Percentiles rank a stretch among this genome's conserved stretches.
Conservation (phyloP, 2,888 invertebrate genomes). For the Clivina fossor region DNA sequence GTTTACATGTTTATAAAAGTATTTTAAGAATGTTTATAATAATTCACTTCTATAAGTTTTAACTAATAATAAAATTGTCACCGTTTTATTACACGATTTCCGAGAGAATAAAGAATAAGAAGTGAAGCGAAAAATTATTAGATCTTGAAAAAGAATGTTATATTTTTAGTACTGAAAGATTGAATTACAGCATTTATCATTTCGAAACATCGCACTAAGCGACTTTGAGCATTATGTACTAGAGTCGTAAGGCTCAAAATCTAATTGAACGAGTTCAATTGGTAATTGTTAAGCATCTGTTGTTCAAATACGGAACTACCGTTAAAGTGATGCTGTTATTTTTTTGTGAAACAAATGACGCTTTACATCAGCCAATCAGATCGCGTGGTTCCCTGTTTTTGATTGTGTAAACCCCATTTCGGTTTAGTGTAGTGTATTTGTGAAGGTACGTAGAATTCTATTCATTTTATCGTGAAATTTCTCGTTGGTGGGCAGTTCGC, state of each 20-base stretch:
- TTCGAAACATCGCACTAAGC: neutral
- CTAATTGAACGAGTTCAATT: slow-evolving; percentile 37
- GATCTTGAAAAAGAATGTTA: slow-evolving; percentile 9
- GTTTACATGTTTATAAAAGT: neutral
- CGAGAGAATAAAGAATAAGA: too few relatives aligned
- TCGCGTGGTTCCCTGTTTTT: slow-evolving; percentile 51
- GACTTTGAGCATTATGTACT: slow-evolving; percentile 32
- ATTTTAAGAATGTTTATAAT: neutral
- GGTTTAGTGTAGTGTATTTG: slow-evolving; percentile 53
- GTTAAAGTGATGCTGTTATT: slow-evolving; percentile 45
- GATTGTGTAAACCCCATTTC: slow-evolving; percentile 53
- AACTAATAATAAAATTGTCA: too few relatives aligned
- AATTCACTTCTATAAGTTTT: too few relatives aligned
- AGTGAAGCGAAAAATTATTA: too few relatives aligned
- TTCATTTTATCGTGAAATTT: slow-evolving; percentile 54
- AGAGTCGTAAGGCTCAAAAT: slow-evolving; percentile 44
- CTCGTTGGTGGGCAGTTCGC: slow-evolving; percentile 45
- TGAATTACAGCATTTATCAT: slow-evolving; percentile 20
- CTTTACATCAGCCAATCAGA: slow-evolving; percentile 51
- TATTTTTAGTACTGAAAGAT: slow-evolving; percentile 12
- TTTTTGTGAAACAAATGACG: slow-evolving; percentile 56
- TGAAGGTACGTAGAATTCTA: slow-evolving; percentile 56
- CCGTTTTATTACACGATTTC: too few relatives aligned
- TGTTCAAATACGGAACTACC: slow-evolving; percentile 31
- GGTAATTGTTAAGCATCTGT: slow-evolving; percentile 31